These are phyloP conservation scores for Orchestes rusci DNA, from an alignment of 2,888 invertebrate species.

Conservation along the genomic window DNA sequence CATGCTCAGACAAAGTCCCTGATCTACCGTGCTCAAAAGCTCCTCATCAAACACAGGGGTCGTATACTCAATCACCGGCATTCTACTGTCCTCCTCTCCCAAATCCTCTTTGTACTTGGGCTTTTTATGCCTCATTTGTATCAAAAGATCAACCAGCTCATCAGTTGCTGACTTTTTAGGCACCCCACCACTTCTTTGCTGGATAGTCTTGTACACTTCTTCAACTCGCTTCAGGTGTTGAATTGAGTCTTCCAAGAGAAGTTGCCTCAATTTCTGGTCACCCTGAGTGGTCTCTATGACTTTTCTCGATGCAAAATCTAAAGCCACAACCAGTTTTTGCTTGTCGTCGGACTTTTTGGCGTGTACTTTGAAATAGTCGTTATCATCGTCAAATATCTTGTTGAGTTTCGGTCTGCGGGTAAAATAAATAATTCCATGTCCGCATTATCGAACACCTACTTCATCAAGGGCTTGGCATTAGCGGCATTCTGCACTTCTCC, in stretches of 20 bases:
- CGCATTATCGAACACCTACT: too few species aligned
- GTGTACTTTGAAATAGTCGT: slow-evolving; percentile 81
- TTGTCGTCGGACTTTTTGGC: slow-evolving; percentile 56
- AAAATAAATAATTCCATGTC: too few species aligned
- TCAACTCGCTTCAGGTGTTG: slow-evolving; percentile 36
- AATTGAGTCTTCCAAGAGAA: slow-evolving; percentile 34
- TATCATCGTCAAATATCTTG: slow-evolving; percentile 86
- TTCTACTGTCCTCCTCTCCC: slow-evolving; percentile 31
- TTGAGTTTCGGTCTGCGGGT: slow-evolving; percentile 44
- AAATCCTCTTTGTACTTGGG: slow-evolving; percentile 33
- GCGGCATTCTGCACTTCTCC: slow-evolving; percentile 26
- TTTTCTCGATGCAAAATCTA: slow-evolving; percentile 41
- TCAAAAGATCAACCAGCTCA: slow-evolving; percentile 34
- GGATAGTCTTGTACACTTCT: slow-evolving; percentile 33
- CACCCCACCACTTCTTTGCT: slow-evolving; percentile 23
- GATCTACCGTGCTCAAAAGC: slow-evolving; percentile 39
- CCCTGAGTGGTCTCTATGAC: slow-evolving; percentile 36
- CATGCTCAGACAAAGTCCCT: slow-evolving; percentile 85
- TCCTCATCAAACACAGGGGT: slow-evolving; percentile 39
- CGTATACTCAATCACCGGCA: slow-evolving; percentile 33
- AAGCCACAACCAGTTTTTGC: slow-evolving; percentile 39
- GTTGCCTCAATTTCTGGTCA: slow-evolving; percentile 34
- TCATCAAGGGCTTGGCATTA: slow-evolving; percentile 28
- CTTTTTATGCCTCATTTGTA: slow-evolving; percentile 38
- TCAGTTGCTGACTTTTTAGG: slow-evolving; percentile 13